These are phyloP conservation scores for Andricus curvator DNA, from an alignment of 2,888 invertebrate species.

Conservation along the genomic window DNA sequence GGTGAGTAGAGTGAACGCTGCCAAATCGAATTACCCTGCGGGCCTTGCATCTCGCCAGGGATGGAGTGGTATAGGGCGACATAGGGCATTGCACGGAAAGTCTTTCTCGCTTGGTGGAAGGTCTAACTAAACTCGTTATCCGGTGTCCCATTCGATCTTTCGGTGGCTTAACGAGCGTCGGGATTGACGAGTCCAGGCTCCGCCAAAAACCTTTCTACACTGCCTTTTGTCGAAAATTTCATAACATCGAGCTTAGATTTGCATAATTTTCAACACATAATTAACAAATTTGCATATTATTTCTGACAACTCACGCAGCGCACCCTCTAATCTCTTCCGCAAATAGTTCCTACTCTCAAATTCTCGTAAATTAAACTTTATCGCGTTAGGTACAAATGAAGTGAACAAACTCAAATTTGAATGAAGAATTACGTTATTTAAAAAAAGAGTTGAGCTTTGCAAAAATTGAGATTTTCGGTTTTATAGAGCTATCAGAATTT, in stretches of 20 bases:
- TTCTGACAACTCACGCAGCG: slow-evolving; percentile 50
- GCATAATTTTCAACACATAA: slow-evolving; percentile 68
- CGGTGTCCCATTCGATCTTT: slow-evolving; percentile 63
- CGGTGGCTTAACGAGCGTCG: slow-evolving; percentile 59
- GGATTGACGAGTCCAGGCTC: slow-evolving; percentile 22
- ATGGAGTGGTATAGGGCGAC: slow-evolving; percentile 53
- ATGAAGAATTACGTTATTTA: background rate
- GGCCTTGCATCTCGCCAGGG: slow-evolving; percentile 55
- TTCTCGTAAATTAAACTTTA: background rate
- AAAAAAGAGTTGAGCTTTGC: background rate
- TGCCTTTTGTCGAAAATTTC: slow-evolving; percentile 54
- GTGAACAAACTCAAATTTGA: background rate
- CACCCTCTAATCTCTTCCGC: slow-evolving; percentile 51
- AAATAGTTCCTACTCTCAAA: slow-evolving; percentile 57
- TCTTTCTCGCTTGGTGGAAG: slow-evolving; percentile 56
- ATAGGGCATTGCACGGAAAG: slow-evolving; percentile 56
- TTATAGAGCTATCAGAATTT: too few relatives aligned
- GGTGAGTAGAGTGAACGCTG: slow-evolving; percentile 64
- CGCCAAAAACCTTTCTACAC: background rate
- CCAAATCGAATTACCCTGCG: slow-evolving; percentile 71
- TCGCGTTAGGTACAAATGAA: background rate
- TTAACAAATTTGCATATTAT: slow-evolving; percentile 69
- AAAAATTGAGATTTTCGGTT: too few relatives aligned
- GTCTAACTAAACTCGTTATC: slow-evolving; percentile 62
- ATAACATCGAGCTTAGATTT: slow-evolving; percentile 57